Conservation (phyloP, 1,140 invertebrate genomes). For the Neelides sp. region DNA sequence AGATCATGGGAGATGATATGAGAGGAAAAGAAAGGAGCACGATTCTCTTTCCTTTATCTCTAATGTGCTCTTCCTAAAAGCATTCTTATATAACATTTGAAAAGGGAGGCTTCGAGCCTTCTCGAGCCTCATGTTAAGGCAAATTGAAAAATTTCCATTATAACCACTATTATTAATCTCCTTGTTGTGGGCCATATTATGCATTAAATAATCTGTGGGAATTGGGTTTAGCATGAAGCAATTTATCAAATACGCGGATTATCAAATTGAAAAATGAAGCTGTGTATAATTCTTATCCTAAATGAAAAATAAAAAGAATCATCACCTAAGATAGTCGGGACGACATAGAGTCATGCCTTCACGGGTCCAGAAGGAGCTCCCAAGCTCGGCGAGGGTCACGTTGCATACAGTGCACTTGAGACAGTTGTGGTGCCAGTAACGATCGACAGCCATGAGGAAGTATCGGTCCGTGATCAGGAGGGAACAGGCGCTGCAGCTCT, state of each 20-base stretch:
- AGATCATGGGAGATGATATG: background rate
- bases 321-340: slow-evolving; percentile 83
- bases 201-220: too few relatives aligned
- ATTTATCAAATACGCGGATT: too few relatives aligned
- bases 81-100: too few relatives aligned
- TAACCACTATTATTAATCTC: too few relatives aligned
- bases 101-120: too few relatives aligned
- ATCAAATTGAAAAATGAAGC: too few relatives aligned
- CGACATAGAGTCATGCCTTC: slow-evolving; percentile 85
- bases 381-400: slow-evolving; percentile 71
- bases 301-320: background rate
- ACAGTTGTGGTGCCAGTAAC: slow-evolving; percentile 74
- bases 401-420: slow-evolving; percentile 82
- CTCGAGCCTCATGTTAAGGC: too few relatives aligned
- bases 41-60: background rate
- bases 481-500: slow-evolving; percentile 41
- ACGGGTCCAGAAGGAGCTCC: slow-evolving; percentile 76
- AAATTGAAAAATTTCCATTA: too few relatives aligned
- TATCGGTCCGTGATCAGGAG: slow-evolving; percentile 77
- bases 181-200: too few relatives aligned
- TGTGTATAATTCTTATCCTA: too few relatives aligned
- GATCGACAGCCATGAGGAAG: slow-evolving; percentile 72
- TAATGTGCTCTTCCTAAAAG: background rate
- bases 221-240: too few relatives aligned
- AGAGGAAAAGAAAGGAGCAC: background rate